Conservation (phyloP, 2,888 invertebrate species). For the Choristoneura rosaceana region DNA sequence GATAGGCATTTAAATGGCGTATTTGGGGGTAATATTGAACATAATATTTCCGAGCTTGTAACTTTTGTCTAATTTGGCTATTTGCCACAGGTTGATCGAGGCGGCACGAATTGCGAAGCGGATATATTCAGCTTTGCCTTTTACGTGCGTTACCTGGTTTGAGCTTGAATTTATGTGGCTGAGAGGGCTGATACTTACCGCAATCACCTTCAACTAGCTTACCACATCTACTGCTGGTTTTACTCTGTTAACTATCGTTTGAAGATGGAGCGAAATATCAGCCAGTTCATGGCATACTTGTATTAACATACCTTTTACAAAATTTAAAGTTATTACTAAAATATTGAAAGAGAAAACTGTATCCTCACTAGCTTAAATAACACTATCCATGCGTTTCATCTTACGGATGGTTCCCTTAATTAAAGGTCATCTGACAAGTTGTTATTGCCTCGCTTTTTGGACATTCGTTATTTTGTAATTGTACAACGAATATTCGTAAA, state of each 20-base stretch:
- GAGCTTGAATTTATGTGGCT: neutral
- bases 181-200: neutral
- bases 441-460: conserved; percentile 21
- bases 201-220: neutral
- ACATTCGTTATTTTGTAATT: conserved; percentile 34
- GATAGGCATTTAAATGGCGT: conserved; percentile 31
- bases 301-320: no score
- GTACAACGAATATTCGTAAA: conserved; percentile 35
- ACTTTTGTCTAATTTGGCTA: conserved; percentile 21
- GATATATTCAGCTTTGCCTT: conserved; percentile 13
- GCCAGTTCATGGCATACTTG: no score
- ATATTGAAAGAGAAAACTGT: neutral
- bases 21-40: conserved; percentile 11
- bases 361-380: no score
- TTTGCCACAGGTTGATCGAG: conserved; percentile 13
- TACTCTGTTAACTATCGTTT: neutral
- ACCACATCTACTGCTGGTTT: neutral
- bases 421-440: conserved; percentile 21
- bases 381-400: neutral
- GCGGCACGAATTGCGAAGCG: conserved; percentile 23
- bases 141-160: conserved; percentile 17
- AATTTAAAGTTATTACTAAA: neutral
- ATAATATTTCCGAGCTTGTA: conserved; percentile 17
- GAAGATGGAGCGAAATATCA: neutral
- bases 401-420: conserved; percentile 6